These are phyloP conservation scores for Meloidogyne floridensis DNA, from an alignment of 1,140 invertebrate genomes.

Conservation along the genomic window DNA sequence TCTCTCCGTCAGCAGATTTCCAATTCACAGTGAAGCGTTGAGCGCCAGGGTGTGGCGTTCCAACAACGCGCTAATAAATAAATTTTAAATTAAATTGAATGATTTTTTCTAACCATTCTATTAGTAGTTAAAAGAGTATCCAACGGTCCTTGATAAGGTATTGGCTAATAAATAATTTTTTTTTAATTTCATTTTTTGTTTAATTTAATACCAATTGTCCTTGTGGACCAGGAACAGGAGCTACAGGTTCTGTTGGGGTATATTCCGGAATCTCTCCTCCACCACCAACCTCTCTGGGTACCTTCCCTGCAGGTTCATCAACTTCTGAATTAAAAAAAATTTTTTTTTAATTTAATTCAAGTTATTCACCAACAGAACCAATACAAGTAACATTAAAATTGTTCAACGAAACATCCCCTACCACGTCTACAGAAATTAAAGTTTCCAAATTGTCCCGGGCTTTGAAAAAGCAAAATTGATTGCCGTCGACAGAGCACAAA, in stretches of 20 bases:
- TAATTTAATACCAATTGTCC: constrained; percentile 19
- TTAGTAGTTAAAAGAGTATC: constrained; percentile 22
- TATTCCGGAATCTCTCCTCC: not conserved
- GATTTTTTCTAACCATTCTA: constrained; percentile 14
- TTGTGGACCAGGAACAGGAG: constrained; percentile 16
- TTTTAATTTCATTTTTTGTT: not conserved
- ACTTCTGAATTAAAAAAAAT: not conserved
- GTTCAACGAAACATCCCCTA: constrained; percentile 24
- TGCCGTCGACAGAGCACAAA: constrained; percentile 31
- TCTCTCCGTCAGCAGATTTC: constrained; percentile 15
- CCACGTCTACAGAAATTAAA: constrained; percentile 9
- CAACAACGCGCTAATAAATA: not conserved
- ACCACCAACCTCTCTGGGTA: constrained; percentile 8
- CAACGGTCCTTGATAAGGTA: constrained; percentile 29
- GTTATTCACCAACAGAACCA: not conserved
- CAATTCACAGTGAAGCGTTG: constrained; percentile 31
- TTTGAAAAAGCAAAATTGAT: constrained; percentile 21
- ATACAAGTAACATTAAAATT: not conserved
- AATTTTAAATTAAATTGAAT: not conserved
- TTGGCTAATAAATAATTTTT: not conserved
- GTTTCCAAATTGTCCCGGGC: constrained; percentile 22
- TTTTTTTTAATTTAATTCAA: not conserved
- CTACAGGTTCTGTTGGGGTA: constrained; percentile 20
- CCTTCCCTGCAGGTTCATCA: constrained; percentile 8
- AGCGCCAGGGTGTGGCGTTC: constrained; percentile 13